Conservation (phyloP, 1,140 invertebrate species). For the Coenobita brevimanus region DNA sequence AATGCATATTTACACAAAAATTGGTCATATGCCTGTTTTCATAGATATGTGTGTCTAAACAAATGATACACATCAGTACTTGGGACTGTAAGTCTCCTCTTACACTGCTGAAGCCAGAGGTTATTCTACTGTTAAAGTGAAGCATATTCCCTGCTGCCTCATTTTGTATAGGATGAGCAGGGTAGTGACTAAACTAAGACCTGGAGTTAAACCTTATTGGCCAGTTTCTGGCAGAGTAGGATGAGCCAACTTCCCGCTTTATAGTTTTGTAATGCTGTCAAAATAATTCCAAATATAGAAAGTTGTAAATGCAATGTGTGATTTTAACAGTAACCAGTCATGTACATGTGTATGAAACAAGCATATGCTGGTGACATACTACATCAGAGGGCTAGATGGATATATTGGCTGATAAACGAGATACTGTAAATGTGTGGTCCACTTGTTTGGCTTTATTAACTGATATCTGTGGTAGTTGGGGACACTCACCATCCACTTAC, state of each 20-base stretch:
- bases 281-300: conserved; percentile 48
- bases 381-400: too few relatives aligned
- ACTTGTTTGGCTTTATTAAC: too few relatives aligned
- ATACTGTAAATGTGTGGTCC: too few relatives aligned
- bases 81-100: conserved; percentile 30
- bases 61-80: conserved; percentile 29
- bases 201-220: conserved; percentile 1
- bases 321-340: too few relatives aligned
- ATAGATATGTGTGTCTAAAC: conserved; percentile 42
- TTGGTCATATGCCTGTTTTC: conserved; percentile 21
- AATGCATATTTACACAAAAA: conserved; percentile 18
- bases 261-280: conserved; percentile 63
- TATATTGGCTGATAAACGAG: too few relatives aligned
- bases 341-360: too few relatives aligned
- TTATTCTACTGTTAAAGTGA: too few relatives aligned
- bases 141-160: too few relatives aligned
- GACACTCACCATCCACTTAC: too few relatives aligned
- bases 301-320: too few relatives aligned
- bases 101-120: conserved; percentile 26
- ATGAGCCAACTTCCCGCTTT: conserved; percentile 54
- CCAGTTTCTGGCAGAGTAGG: background rate
- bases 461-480: too few relatives aligned
- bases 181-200: conserved; percentile 4
- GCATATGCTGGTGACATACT: too few relatives aligned
- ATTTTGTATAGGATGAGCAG: conserved; percentile 7